Evolutionary conservation across 2,113 vertebrate species (phyloP).

Genomic region (Arothron firmamentum): DNA sequence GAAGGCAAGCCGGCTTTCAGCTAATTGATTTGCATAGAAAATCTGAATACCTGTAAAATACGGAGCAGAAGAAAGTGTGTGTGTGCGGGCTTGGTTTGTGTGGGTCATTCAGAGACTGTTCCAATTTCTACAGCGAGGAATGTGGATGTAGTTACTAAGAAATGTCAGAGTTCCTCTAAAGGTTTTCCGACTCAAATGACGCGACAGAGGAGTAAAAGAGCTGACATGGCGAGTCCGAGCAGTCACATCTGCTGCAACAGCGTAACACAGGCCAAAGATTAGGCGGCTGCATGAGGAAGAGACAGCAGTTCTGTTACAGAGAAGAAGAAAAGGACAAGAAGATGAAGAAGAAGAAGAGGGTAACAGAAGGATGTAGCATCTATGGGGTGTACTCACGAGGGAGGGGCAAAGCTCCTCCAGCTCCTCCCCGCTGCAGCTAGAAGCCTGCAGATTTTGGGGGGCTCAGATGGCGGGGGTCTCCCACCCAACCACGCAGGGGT

Average conservation of each 20-base stretch:
- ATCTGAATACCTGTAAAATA: neutral
- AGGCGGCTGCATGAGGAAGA: constrained; percentile 57
- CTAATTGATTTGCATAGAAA: constrained; percentile 10
- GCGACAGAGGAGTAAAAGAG: constrained; percentile 14
- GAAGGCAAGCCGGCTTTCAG: neutral
- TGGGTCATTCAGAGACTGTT: neutral
- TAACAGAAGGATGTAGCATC: constrained; percentile 74
- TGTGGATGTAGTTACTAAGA: neutral
- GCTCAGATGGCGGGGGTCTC: constrained; percentile 98
- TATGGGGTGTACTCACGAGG: constrained; percentile 98
- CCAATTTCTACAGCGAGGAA: neutral
- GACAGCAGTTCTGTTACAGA: constrained; percentile 60
- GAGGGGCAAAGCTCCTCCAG: constrained; percentile 94
- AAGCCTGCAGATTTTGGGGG: constrained; percentile 99
- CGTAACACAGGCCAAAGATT: constrained; percentile 60
- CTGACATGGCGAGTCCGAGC: constrained; percentile 20
- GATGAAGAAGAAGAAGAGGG: constrained; percentile 55
- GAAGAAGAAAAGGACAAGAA: constrained; percentile 56
- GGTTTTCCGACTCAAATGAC: constrained; percentile 10
- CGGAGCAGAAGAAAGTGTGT: neutral
- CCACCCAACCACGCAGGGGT: constrained; percentile 97
- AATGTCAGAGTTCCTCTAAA: constrained; percentile 17
- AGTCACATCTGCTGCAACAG: constrained; percentile 46
- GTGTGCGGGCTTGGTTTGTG: neutral
- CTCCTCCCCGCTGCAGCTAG: constrained; percentile 99